These are phyloP conservation scores for Eupleurogrammus muticus DNA, from an alignment of 2,797 vertebrate species.

Conservation along the genomic window DNA sequence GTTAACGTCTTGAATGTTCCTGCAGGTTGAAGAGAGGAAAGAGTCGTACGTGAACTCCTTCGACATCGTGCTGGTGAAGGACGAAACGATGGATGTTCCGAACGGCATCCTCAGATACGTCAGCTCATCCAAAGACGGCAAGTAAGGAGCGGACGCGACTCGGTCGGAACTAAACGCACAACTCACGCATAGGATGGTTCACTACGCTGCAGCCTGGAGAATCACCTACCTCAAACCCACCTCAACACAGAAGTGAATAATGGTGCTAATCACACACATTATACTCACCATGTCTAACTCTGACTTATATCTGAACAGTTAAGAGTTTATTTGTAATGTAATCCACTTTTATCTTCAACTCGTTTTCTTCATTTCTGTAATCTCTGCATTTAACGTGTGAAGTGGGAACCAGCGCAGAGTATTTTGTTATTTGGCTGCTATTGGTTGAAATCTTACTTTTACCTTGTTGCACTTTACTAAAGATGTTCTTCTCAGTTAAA, in stretches of 20 bases:
- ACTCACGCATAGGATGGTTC: background rate
- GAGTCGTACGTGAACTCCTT: conserved; percentile 86
- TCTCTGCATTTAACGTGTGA: background rate
- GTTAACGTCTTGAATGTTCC: background rate
- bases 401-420: background rate
- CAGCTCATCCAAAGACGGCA: conserved; percentile 54
- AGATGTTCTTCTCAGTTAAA: background rate
- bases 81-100: conserved; percentile 88
- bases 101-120: conserved; percentile 86
- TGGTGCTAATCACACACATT: background rate
- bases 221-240: conserved; percentile 51
- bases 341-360: no score
- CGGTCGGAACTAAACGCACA: background rate
- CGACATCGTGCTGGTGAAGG: conserved; percentile 88
- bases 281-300: conserved; percentile 2
- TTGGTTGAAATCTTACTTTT: background rate
- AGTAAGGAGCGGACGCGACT: conserved; percentile 22
- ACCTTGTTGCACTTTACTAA: background rate
- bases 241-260: background rate
- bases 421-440: conserved; percentile 13
- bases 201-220: conserved; percentile 19
- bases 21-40: conserved; percentile 87
- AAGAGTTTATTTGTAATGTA: no score
- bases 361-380: background rate
- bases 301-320: background rate